Conservation (phyloP, 2,797 vertebrate species). For the Chelon auratus region DNA sequence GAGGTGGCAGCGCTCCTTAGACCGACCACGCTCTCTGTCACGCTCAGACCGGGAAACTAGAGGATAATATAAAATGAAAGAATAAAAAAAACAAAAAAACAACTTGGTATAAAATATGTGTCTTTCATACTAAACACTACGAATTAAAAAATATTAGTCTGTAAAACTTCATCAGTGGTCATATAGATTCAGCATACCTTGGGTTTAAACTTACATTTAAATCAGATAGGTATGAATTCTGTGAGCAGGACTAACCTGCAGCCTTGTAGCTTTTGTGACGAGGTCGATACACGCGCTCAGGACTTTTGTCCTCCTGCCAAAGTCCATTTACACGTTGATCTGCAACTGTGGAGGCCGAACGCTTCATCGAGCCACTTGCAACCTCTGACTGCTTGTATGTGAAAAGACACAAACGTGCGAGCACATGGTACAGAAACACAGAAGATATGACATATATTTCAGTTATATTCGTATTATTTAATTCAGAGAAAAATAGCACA, state of each 20-base stretch:
- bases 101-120: not conserved
- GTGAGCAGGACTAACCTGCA: constrained; percentile 78
- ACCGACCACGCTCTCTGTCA: constrained; percentile 90
- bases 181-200: too few relatives aligned
- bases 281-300: constrained; percentile 93
- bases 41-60: constrained; percentile 92
- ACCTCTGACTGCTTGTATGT: constrained; percentile 84
- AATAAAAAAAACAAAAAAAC: not conserved
- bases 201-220: too few relatives aligned
- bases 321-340: constrained; percentile 92
- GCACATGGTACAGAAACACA: constrained; percentile 26
- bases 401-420: constrained; percentile 42
- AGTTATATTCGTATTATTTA: constrained; percentile 6
- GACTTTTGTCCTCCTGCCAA: constrained; percentile 94
- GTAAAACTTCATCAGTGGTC: too few relatives aligned
- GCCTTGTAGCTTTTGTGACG: constrained; percentile 95
- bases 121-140: not conserved
- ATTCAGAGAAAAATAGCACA: constrained; percentile 5
- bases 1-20: constrained; percentile 95
- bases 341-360: constrained; percentile 91
- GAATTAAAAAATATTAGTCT: too few relatives aligned
- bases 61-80: not conserved
- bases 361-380: constrained; percentile 89
- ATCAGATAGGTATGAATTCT: too few relatives aligned
- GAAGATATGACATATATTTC: constrained; percentile 7